Evolutionary conservation across 2,113 vertebrate species (phyloP), one percentile per base, ranked within the genome.

Genomic region (Platichthys stellatus): DNA sequence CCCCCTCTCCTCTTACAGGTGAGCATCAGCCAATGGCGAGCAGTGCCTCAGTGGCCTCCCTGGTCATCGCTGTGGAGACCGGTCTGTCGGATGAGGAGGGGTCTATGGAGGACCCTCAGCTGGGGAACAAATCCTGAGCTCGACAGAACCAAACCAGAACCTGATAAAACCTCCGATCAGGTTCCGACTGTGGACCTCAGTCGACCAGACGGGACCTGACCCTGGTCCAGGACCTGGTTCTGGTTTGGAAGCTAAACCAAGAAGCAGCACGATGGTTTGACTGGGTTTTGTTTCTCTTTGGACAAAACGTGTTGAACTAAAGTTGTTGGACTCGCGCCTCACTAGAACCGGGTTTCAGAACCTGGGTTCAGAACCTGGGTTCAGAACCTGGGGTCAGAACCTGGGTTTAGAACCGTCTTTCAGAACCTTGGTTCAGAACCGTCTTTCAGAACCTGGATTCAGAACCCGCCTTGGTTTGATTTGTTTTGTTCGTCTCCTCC

Each of bases 21-120:
- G 93, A 94, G 62, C 87, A 93, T 1, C 90, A 92, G 88, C 93
- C 91, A 7, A 86, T 93, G 71, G 85, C 77, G 1, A 86, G 92
- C 78, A 87, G 93, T 40, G 49, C 88, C 63, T 94, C 93, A 0
- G 88, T 92, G 63, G 89, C 87, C 0, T 94, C 93, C 0, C 59
- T 94, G 21, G 92, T 93, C 63, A 93, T 93, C 15, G 87, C 91
- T 0, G 69, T 92, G 68, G 93, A 92, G 64, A 91, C 81, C 0
- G 93, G 92, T 17, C 88, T 92, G 3, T 93, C 86, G 0, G 92
- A 94, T 0, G 89, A 92, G 62, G 94, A 93, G 74, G 86, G 82
- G 57, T 81, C 84, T 2, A 47, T 78, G 63, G 90, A 86, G 6
- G 78, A 26, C 26, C 74, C 74, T 67, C 82, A 82, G 6, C 71